phyloP scores from a whole-genome alignment of 2,888 invertebrate species.

The Hedya salicella region DNA sequence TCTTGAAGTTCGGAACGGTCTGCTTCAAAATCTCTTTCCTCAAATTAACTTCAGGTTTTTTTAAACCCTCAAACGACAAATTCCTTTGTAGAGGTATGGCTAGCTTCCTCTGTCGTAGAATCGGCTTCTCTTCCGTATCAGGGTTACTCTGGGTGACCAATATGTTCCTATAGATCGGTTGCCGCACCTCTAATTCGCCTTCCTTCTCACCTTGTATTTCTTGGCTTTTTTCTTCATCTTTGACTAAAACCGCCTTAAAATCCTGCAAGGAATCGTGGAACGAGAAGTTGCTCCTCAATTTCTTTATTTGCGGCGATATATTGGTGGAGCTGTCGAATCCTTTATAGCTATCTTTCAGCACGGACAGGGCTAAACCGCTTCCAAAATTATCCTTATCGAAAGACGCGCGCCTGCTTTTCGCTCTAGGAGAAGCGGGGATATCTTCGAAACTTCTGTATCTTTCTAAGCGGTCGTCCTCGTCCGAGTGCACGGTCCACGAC shows the following conservation, averaged over 20 bases:
- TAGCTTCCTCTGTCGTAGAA: slow-evolving; percentile 58
- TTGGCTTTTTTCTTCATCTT: slow-evolving; percentile 52
- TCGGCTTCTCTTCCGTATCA: slow-evolving; percentile 46
- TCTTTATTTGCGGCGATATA: slow-evolving; percentile 68
- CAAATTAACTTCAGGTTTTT: slow-evolving; percentile 58
- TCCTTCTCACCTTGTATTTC: slow-evolving; percentile 22
- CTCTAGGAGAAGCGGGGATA: slow-evolving; percentile 72
- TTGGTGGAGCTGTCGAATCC: slow-evolving; percentile 61
- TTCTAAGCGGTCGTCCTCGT: slow-evolving; percentile 57
- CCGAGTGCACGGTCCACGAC: slow-evolving; percentile 67
- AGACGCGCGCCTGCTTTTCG: slow-evolving; percentile 78
- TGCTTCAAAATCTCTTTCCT: slow-evolving; percentile 67
- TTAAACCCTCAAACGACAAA: slow-evolving; percentile 56
- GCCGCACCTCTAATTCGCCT: slow-evolving; percentile 31
- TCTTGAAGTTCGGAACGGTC: slow-evolving; percentile 60
- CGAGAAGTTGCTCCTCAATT: slow-evolving; percentile 69
- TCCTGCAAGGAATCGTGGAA: slow-evolving; percentile 60
- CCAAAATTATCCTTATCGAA: slow-evolving; percentile 59
- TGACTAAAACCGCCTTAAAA: slow-evolving; percentile 51
- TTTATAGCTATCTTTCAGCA: slow-evolving; percentile 68
- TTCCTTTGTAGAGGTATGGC: slow-evolving; percentile 55
- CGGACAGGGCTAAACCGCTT: slow-evolving; percentile 61
- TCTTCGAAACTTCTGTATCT: slow-evolving; percentile 73
- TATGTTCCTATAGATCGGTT: slow-evolving; percentile 58
- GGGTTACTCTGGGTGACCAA: slow-evolving; percentile 53